Evolutionary conservation across 2,888 invertebrate genomes (phyloP), one percentile per base, ranked within the genome.

Genomic region (Aphidoletes aphidimyza): DNA sequence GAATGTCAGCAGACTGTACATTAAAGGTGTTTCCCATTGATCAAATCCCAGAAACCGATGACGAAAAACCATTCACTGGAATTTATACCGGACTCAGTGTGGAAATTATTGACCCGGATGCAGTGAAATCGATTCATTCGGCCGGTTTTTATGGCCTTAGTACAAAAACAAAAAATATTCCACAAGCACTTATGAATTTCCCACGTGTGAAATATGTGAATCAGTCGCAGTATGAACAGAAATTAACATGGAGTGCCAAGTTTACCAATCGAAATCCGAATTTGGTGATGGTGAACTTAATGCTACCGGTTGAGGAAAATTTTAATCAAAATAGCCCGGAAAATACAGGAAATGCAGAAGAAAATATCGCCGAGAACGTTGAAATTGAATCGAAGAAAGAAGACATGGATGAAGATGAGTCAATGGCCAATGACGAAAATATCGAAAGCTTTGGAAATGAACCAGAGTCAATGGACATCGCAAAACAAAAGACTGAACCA

Each of bases 81-180:
- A 89, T 91, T 86, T 94, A 93, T 87, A 94, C 94, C 88, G 94
- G 94, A 0, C 91, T 93, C 86, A 92, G 92, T 86, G 93, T 95
- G 0, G 92, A 93, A 87, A 90, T 96, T 42, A 90, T 89, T 78
- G 91, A 93, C 86, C 88, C 89, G 0, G 91, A 92, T 83, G 92
- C 93, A 87, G 93, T 94, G 88, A 90, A 91, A 86, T 89, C 91
- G 6, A 87, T 96, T 19, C 92, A 94, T 88, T 92, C 93, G 36
- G 94, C 93, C 92, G 96, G 96, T 0, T 94, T 92, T 88, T 96
- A 94, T 89, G 96, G 96, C 0, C 95, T 95, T 90, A 94, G 94
- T 0, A 92, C 93, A 9, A 88, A 91, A 59, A 94, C 94, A 0
- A 91, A 93, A 49, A 92, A 92, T 34, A 91, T 90, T 87, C 93